phyloP scores from a whole-genome alignment of 2,113 vertebrate species.

The Podarcis muralis region DNA sequence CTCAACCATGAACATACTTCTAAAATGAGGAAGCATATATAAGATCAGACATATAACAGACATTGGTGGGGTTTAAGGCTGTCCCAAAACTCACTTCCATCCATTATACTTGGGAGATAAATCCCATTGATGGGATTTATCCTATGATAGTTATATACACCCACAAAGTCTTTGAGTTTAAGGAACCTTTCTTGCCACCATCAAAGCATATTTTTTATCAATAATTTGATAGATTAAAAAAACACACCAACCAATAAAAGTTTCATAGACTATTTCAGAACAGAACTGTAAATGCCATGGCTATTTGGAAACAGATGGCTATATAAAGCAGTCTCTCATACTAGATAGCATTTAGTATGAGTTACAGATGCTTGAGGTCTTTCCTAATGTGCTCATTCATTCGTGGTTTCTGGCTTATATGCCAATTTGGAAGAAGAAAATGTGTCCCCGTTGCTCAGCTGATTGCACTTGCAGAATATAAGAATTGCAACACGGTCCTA shows the following conservation, averaged over 20 bases:
- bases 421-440: constrained; percentile 16
- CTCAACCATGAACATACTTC: too few species aligned
- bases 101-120: too few species aligned
- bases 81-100: too few species aligned
- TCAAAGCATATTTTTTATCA: too few species aligned
- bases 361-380: constrained; percentile 46
- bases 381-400: background rate
- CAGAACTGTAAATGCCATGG: constrained; percentile 36
- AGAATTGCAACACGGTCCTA: accelerated
- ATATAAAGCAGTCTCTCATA: constrained; percentile 19
- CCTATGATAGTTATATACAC: too few species aligned
- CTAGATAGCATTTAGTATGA: background rate
- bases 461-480: background rate
- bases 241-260: constrained; percentile 1
- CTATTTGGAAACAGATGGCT: constrained; percentile 56
- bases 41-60: too few species aligned
- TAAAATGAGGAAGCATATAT: too few species aligned
- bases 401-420: constrained; percentile 6
- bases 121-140: too few species aligned
- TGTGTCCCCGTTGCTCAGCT: background rate
- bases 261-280: constrained; percentile 44
- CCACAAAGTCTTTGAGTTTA: background rate
- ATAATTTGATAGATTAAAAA: too few species aligned
- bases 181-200: background rate
- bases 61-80: too few species aligned